Evolutionary conservation across 1,140 invertebrate species (phyloP).

Genomic region (Neoseiulus cucumeris): DNA sequence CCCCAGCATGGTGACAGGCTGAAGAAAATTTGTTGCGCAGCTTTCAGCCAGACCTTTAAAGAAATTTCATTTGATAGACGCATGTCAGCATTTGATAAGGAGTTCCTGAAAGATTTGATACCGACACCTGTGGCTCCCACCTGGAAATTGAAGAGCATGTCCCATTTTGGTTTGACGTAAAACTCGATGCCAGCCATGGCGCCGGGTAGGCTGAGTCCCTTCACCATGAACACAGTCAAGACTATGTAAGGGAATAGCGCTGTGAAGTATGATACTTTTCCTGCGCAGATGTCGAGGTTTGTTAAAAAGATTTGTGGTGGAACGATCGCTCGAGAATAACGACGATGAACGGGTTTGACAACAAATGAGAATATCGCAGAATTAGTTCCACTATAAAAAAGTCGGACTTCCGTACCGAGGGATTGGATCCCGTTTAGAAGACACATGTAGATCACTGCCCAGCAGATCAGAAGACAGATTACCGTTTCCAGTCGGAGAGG

Average conservation of each 20-base stretch:
- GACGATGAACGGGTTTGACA: no score
- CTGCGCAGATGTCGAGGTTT: not conserved
- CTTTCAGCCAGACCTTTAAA: slow-evolving; percentile 31
- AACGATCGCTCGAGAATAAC: no score
- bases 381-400: no score
- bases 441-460: no score
- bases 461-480: no score
- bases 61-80: not conserved
- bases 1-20: slow-evolving; percentile 37
- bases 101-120: no score
- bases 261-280: slow-evolving; percentile 46
- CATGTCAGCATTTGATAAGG: no score
- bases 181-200: slow-evolving; percentile 25
- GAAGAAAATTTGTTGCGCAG: slow-evolving; percentile 37
- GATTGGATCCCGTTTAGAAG: no score
- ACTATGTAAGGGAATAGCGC: slow-evolving; percentile 53
- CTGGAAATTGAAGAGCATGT: slow-evolving; percentile 23
- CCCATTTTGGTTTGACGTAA: slow-evolving; percentile 29
- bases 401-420: no score
- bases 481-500: no score
- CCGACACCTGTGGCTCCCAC: slow-evolving; percentile 13
- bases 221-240: slow-evolving; percentile 24
- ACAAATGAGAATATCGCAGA: no score
- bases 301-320: no score
- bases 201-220: slow-evolving; percentile 24